Evolutionary conservation across 2,888 invertebrate genomes (phyloP), one percentile per base, ranked within the genome.

Genomic region (Cerastis rubricosa): DNA sequence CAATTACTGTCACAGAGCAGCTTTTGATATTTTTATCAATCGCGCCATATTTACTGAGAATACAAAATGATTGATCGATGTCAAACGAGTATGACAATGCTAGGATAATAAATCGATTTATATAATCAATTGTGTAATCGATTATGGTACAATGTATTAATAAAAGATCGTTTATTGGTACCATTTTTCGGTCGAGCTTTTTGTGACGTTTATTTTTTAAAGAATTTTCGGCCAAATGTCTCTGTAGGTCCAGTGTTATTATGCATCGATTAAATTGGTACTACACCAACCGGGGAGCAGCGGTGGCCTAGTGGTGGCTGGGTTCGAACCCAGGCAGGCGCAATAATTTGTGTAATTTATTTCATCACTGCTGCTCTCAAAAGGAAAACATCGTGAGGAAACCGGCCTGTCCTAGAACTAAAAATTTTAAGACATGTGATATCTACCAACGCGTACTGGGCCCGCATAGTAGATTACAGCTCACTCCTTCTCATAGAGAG

Each of bases 1-100:
- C 94, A 91, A 94, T 94, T 93, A 94, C 88, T 92, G 93, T 93
- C 93, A 91, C 84, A 89, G 89, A 90, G 89, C 84, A 85, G 87
- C 87, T 85, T 89, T 89, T 89, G 90, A 88, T 87, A 88, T 92
- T 91, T 91, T 92, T 91, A 91, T 91, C 86, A 88, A 87, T 83
- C 79, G 86, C 86, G 88, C 89, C 89, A 91, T 83, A 81, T 87
- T 86, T 82, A 82, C 82, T 74, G 74, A 78, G 81, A 78, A 78
- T 72, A 85, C 75, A 68, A 67, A 67, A 86, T 92, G 93, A 93
- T 93, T 91, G 92, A 93, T 92, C 87, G 91, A 81, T 81, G 88
- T 89, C 88, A 87, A 84, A 87, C 77, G 74, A 82, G 77, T 74
- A 76, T 74, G 89, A 87, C 88, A 88, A 89, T 89, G 70, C 74